Conservation (phyloP, 2,113 vertebrate genomes). For the Bufo gargarizans region DNA sequence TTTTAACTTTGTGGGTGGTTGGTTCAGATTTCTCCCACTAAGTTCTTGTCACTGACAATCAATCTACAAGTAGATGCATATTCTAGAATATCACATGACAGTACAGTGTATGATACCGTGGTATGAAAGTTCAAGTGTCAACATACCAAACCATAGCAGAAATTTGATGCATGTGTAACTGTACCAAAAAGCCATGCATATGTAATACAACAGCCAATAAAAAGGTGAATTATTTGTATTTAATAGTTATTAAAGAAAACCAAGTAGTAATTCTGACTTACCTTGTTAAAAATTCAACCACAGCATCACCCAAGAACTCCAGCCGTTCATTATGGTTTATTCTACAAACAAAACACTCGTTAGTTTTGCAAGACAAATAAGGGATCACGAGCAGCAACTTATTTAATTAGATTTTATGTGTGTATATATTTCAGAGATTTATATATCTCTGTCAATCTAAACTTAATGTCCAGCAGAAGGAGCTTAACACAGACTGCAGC, state of each 20-base stretch:
- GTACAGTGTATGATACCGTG: too few species aligned
- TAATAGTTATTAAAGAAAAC: background rate
- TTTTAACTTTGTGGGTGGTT: too few species aligned
- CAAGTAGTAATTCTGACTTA: slow-evolving; percentile 66
- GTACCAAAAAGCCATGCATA: too few species aligned
- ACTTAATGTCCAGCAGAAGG: slow-evolving; percentile 29
- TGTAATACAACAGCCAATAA: background rate
- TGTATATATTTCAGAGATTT: background rate
- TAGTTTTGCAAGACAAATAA: background rate
- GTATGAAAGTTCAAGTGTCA: too few species aligned
- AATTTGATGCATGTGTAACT: too few species aligned
- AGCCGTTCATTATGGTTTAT: slow-evolving; percentile 98
- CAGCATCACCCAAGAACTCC: slow-evolving; percentile 98
- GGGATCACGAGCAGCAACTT: background rate
- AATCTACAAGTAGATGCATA: too few species aligned
- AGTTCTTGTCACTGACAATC: too few species aligned
- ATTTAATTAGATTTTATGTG: background rate
- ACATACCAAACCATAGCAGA: too few species aligned
- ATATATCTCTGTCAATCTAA: background rate
- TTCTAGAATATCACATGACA: too few species aligned
- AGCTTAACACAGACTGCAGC: slow-evolving; percentile 39
- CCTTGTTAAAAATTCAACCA: slow-evolving; percentile 99
- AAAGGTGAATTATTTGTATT: background rate
- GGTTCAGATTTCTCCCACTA: too few species aligned
- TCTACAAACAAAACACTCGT: slow-evolving; percentile 68